Conservation (phyloP, 2,888 invertebrate genomes). For the Fragum whitleyi region DNA sequence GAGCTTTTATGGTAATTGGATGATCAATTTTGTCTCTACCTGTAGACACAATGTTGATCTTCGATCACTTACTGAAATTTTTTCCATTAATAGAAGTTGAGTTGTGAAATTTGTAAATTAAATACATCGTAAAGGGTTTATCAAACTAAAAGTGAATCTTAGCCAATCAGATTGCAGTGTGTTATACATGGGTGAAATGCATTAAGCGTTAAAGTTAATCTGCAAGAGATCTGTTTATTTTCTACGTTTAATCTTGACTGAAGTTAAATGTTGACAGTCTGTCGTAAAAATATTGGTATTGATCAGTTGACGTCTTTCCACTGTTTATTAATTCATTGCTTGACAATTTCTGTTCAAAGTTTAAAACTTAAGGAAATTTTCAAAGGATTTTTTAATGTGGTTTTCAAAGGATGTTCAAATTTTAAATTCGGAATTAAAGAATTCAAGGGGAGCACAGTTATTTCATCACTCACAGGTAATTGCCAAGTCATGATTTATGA, state of each 20-base stretch:
- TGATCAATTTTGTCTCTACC: no score
- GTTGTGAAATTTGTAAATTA: no score
- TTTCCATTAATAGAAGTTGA: no score
- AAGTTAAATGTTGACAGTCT: not conserved
- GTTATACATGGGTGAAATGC: not conserved
- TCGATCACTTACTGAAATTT: no score
- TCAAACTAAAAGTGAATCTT: constrained; percentile 3
- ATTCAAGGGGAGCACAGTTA: no score
- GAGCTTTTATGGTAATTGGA: not conserved
- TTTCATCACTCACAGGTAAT: no score
- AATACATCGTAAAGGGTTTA: not conserved
- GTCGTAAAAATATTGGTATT: not conserved
- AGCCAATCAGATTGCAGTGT: constrained; percentile 6
- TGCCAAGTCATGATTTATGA: no score
- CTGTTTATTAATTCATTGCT: not conserved
- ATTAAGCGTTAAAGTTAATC: not conserved
- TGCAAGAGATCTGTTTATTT: not conserved
- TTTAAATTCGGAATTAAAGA: no score
- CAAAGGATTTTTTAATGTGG: no score
- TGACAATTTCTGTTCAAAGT: not conserved
- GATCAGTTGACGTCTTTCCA: not conserved
- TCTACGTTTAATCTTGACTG: not conserved
- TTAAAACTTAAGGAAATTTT: no score
- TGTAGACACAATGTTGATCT: no score
- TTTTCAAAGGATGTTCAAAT: no score